Conservation (phyloP, 2,888 invertebrate genomes). For the Pachymerium ferrugineum region DNA sequence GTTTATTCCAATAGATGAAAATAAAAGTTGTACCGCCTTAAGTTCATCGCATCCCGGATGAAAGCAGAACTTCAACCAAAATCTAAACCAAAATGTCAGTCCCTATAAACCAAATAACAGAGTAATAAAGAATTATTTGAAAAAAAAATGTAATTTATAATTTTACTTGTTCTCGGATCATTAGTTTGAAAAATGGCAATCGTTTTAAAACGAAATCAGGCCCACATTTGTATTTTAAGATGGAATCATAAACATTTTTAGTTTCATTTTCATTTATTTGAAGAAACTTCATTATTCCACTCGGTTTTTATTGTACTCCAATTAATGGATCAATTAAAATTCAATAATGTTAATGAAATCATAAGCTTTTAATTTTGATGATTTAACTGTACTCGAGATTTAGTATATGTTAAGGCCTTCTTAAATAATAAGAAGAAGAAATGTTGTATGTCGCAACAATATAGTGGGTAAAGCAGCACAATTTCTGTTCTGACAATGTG, state of each 20-base stretch:
- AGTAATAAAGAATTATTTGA: background rate
- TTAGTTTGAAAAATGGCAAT: background rate
- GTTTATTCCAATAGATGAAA: background rate
- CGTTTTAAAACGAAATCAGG: background rate
- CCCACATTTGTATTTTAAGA: background rate
- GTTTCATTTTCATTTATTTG: background rate
- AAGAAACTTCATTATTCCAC: background rate
- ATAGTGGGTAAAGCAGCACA: too few species aligned
- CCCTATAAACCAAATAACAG: background rate
- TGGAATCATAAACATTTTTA: background rate
- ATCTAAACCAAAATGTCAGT: background rate
- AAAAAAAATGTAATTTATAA: background rate
- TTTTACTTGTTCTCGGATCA: background rate
- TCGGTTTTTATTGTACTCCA: too few species aligned
- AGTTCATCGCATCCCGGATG: background rate
- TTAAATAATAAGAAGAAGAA: too few species aligned
- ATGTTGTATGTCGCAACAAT: too few species aligned
- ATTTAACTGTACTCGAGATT: too few species aligned
- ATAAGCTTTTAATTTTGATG: too few species aligned
- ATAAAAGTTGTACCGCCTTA: background rate
- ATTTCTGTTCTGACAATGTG: too few species aligned
- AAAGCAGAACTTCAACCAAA: slow-evolving; percentile 6
- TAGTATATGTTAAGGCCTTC: too few species aligned
- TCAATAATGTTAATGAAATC: too few species aligned
- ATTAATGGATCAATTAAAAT: too few species aligned